phyloP scores from a whole-genome alignment of 1,140 invertebrate genomes.

The Chrysomallon squamiferum region DNA sequence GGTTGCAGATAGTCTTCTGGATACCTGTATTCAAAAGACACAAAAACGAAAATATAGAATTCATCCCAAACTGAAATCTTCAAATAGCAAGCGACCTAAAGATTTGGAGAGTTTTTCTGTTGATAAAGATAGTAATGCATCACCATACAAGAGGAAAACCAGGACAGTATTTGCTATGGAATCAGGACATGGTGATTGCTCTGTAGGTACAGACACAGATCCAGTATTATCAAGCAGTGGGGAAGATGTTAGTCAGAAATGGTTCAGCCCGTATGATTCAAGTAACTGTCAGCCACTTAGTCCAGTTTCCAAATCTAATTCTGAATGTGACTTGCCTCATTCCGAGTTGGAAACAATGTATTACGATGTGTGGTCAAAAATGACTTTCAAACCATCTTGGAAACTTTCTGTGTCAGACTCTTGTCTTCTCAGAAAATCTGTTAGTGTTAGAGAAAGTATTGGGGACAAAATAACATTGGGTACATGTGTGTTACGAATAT shows the following conservation, averaged over 20 bases:
- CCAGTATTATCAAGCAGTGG: not conserved
- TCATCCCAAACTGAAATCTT: conserved; percentile 20
- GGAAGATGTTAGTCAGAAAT: not conserved
- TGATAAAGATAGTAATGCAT: not conserved
- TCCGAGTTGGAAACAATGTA: too few species aligned
- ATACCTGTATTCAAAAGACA: conserved; percentile 1
- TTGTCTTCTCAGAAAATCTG: too few species aligned
- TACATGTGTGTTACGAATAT: too few species aligned
- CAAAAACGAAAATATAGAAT: not conserved
- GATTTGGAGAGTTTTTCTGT: not conserved
- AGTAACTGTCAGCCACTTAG: too few species aligned
- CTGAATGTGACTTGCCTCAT: too few species aligned
- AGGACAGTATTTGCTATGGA: not conserved
- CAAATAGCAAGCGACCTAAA: conserved; percentile 8
- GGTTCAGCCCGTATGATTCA: not conserved
- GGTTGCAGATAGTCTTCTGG: conserved; percentile 13
- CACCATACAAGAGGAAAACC: not conserved
- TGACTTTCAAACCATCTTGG: too few species aligned
- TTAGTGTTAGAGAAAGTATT: too few species aligned
- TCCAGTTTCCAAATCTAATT: too few species aligned
- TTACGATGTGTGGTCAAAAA: too few species aligned
- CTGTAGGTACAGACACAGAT: not conserved
- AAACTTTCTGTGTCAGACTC: too few species aligned
- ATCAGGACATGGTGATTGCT: not conserved
- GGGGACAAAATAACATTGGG: too few species aligned